Evolutionary conservation across 1,140 invertebrate genomes (phyloP).

Genomic region (Bombus turneri): DNA sequence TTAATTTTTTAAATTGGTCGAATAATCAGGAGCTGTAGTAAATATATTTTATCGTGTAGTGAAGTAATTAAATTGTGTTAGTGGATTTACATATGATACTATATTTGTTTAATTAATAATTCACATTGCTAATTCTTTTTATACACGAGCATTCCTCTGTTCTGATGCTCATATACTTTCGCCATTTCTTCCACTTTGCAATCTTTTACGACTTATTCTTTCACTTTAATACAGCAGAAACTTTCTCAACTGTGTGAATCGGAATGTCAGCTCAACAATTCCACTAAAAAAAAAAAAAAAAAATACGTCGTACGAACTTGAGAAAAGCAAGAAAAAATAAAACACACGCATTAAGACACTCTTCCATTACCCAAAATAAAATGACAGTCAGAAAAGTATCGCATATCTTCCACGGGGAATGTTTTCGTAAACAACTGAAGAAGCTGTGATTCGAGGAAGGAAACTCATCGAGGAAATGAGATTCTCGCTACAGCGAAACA

Average conservation of each 20-base stretch:
- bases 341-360: not conserved
- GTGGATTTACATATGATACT: not conserved
- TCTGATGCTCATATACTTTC: too few relatives aligned
- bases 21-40: not conserved
- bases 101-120: not conserved
- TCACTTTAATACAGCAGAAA: too few relatives aligned
- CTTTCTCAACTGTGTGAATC: too few relatives aligned
- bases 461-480: not conserved
- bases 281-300: too few relatives aligned
- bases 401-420: not conserved
- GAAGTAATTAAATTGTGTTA: not conserved
- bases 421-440: slow-evolving; percentile 23
- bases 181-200: too few relatives aligned
- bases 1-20: not conserved
- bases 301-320: too few relatives aligned
- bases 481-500: slow-evolving; percentile 9
- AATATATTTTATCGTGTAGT: not conserved
- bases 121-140: not conserved
- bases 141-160: too few relatives aligned
- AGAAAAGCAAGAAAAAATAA: too few relatives aligned
- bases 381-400: not conserved
- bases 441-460: not conserved
- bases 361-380: not conserved
- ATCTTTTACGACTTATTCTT: too few relatives aligned
- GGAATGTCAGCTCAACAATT: too few relatives aligned